Percentiles rank a stretch among this genome's conserved stretches.
These are phyloP conservation scores for Thamnophis elegans DNA, from an alignment of 2,797 vertebrate species.

Conservation along the genomic window DNA sequence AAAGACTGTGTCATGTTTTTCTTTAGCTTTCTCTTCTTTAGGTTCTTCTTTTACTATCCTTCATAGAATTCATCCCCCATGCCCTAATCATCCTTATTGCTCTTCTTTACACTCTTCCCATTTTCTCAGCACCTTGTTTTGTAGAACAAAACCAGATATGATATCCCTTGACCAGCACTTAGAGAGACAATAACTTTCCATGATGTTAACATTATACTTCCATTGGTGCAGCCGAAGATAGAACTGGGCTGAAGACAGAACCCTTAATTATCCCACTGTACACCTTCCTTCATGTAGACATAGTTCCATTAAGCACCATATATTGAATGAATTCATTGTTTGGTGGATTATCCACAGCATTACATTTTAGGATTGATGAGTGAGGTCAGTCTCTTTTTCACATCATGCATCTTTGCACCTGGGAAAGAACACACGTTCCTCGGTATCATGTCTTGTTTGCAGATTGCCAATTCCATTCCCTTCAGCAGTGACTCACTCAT, in stretches of 20 bases:
- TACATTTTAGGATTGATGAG: not conserved
- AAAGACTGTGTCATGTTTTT: not conserved
- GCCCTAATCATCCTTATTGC: not conserved
- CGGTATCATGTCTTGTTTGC: not conserved
- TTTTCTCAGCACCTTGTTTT: not conserved
- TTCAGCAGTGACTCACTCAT: not conserved
- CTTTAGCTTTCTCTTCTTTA: not conserved
- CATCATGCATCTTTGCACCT: not conserved
- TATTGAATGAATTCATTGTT: not conserved
- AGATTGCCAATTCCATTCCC: not conserved
- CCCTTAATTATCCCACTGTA: not conserved
- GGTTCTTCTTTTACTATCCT: not conserved
- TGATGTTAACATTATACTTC: not conserved
- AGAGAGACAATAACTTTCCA: not conserved
- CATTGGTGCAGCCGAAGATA: not conserved
- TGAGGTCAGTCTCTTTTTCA: not conserved
- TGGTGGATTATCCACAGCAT: not conserved
- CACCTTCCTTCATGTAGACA: not conserved
- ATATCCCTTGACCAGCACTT: not conserved
- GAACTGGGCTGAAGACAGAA: not conserved
- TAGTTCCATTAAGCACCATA: not conserved
- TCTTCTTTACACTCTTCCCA: not conserved
- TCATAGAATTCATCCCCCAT: not conserved
- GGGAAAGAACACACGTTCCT: not conserved
- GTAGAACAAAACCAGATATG: not conserved